phyloP scores from a whole-genome alignment of 2,113 vertebrate species.

The Crypturellus undulatus region DNA sequence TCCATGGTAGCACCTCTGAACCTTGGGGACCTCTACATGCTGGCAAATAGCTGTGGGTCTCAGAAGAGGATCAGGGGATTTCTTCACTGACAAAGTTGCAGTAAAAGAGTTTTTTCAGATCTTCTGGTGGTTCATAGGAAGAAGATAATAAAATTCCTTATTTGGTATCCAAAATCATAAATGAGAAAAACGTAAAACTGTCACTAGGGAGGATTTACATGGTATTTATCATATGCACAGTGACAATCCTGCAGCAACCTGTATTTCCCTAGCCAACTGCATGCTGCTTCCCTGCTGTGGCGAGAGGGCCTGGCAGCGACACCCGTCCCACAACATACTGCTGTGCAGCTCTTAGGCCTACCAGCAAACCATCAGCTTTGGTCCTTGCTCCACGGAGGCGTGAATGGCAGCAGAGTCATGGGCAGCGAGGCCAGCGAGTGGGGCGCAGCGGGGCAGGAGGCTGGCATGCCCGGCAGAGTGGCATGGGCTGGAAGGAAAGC shows the following conservation, averaged over 20 bases:
- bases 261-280: neutral
- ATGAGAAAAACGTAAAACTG: neutral
- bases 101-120: neutral
- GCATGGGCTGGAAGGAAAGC: neutral
- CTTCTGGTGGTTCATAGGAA: neutral
- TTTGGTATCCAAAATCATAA: neutral
- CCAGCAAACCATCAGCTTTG: too few relatives aligned
- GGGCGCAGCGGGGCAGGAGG: neutral
- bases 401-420: neutral
- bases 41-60: neutral
- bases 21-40: neutral
- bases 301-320: neutral
- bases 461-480: neutral
- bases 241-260: neutral
- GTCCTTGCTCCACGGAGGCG: neutral
- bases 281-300: neutral
- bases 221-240: accelerated
- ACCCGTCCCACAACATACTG: neutral
- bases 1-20: neutral
- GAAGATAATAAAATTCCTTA: neutral
- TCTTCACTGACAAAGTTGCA: neutral
- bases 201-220: neutral
- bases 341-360: neutral
- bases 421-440: neutral
- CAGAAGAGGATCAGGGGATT: accelerated